A percentile compares a stretch with the other conserved stretches of the same genome.
Evolutionary conservation across 2,113 vertebrate genomes (phyloP).

Genomic region (Bos javanicus): DNA sequence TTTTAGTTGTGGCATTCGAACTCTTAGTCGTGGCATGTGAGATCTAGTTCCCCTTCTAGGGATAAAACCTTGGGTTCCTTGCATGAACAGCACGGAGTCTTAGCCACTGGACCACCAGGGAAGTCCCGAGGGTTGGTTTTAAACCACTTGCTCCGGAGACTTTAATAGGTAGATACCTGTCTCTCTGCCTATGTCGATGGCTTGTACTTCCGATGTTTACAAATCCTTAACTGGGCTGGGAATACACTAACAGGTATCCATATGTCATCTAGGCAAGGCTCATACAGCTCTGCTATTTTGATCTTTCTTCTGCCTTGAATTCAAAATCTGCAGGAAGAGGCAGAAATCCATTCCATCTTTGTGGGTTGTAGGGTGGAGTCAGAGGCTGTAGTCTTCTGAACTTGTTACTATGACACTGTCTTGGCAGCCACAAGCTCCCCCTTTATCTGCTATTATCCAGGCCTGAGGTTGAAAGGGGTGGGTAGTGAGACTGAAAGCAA

Average conservation of each 20-base stretch:
- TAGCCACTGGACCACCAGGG: not conserved
- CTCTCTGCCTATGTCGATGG: not conserved
- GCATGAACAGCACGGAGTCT: rapidly evolving
- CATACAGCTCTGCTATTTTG: not conserved
- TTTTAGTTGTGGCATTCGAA: not conserved
- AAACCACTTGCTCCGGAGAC: not conserved
- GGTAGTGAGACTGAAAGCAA: not conserved
- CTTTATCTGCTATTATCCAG: not conserved
- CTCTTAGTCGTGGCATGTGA: not conserved
- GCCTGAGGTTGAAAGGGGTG: not conserved
- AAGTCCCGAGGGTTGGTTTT: not conserved
- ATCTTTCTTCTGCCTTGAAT: not conserved
- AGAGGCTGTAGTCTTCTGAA: not conserved
- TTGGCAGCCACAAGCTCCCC: not conserved
- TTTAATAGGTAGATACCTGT: not conserved
- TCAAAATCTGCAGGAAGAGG: not conserved
- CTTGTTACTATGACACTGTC: not conserved
- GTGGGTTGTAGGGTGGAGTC: not conserved
- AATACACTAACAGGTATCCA: not conserved
- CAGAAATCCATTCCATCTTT: not conserved
- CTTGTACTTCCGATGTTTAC: not conserved
- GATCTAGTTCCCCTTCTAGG: not conserved
- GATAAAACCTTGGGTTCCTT: not conserved
- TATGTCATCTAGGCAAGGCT: not conserved
- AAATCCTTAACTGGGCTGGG: not conserved